Percentiles rank a stretch among this genome's conserved stretches.
phyloP scores from a whole-genome alignment of 2,888 invertebrate species.

The Oligia fasciuncula region DNA sequence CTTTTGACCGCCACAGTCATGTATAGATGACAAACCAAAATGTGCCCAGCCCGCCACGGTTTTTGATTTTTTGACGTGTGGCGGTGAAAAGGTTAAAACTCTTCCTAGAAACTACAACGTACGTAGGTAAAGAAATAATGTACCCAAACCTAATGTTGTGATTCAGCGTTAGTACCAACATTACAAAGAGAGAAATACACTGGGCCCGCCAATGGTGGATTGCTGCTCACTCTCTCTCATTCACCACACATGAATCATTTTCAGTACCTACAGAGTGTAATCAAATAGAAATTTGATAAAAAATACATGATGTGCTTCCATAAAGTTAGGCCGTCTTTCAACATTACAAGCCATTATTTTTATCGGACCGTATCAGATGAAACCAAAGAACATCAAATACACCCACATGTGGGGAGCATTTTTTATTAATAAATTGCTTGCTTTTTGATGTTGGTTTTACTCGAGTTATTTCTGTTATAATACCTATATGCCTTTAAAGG shows the following conservation, averaged over 20 bases:
- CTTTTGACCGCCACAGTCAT: too few relatives aligned
- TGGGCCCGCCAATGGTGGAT: too few relatives aligned
- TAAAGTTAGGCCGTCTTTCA: conserved; percentile 39
- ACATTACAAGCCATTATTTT: conserved; percentile 49
- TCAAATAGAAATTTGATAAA: conserved; percentile 41
- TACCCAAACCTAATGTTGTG: not conserved
- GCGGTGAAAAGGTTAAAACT: too few relatives aligned
- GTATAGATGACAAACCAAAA: too few relatives aligned
- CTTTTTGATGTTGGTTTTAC: conserved; percentile 26
- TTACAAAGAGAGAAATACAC: too few relatives aligned
- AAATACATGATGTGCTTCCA: conserved; percentile 22
- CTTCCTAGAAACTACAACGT: not conserved
- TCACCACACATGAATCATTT: not conserved
- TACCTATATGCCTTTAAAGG: not conserved
- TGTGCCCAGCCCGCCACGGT: too few relatives aligned
- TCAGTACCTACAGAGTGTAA: conserved; percentile 19
- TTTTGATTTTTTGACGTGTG: too few relatives aligned
- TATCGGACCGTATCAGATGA: conserved; percentile 50
- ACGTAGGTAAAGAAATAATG: not conserved
- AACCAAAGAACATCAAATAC: conserved; percentile 51
- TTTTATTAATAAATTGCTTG: conserved; percentile 34
- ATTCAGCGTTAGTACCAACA: not conserved
- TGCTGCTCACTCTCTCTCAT: too few relatives aligned
- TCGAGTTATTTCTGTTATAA: not conserved
- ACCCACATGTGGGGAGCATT: conserved; percentile 7